Percentiles rank a stretch among this genome's conserved stretches.
These are phyloP conservation scores for Chaetophractus vellerosus DNA, from an alignment of 2,797 vertebrate species.

Conservation along the genomic window DNA sequence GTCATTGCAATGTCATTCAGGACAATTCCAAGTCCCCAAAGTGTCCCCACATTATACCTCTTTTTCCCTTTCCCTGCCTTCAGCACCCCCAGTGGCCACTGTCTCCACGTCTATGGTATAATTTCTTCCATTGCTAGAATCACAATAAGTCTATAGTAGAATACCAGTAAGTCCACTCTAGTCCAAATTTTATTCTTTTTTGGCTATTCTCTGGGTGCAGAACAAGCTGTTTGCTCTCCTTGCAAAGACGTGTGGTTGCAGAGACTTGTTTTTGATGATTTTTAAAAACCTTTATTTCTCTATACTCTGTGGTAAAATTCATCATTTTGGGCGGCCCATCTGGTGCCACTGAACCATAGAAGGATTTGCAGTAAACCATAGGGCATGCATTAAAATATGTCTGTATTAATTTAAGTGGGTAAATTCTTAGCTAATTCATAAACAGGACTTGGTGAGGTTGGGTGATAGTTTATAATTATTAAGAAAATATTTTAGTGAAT, in stretches of 20 bases:
- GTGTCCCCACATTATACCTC: no score
- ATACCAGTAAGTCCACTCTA: no score
- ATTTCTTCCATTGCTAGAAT: no score
- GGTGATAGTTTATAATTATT: slow-evolving; percentile 56
- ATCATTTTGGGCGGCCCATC: neutral
- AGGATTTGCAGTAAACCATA: neutral
- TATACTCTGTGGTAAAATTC: neutral
- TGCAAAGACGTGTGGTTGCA: neutral
- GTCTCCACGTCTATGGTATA: no score
- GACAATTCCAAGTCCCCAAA: no score
- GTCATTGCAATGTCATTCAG: no score
- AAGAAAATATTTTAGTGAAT: slow-evolving; percentile 47
- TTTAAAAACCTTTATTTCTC: neutral
- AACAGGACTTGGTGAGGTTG: slow-evolving; percentile 32
- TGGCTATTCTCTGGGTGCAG: neutral
- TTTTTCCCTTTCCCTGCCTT: no score
- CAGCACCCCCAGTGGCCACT: no score
- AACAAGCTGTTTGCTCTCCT: neutral
- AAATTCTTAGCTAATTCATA: slow-evolving; percentile 63
- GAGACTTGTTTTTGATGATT: neutral
- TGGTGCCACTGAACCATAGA: slow-evolving; percentile 1
- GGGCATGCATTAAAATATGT: slow-evolving; percentile 22
- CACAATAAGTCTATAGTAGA: no score
- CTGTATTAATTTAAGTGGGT: slow-evolving; percentile 24
- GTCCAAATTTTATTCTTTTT: no score